These are phyloP conservation scores for Microctenopoma lineatum DNA, from an alignment of 2,797 vertebrate genomes.

Conservation along the genomic window DNA sequence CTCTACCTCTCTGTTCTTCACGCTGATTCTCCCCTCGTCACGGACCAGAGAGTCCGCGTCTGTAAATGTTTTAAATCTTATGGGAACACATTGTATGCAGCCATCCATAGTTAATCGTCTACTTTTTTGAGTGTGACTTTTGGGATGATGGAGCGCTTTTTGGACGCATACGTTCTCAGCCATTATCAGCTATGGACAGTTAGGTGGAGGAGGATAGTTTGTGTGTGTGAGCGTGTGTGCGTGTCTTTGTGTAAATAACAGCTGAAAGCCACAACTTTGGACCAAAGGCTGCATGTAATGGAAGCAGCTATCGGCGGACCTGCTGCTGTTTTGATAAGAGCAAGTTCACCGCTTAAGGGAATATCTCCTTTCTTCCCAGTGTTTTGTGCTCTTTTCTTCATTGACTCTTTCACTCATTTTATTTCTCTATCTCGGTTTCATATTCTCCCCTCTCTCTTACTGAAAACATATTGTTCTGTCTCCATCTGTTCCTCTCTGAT, in stretches of 20 bases:
- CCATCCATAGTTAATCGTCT: conserved; percentile 36
- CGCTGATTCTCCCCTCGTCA: conserved; percentile 13
- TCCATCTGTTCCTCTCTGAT: conserved; percentile 54
- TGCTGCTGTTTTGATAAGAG: conserved; percentile 50
- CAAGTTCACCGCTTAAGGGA: conserved; percentile 40
- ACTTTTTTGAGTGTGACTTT: conserved; percentile 46
- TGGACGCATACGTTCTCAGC: conserved; percentile 1
- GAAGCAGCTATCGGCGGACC: conserved; percentile 50
- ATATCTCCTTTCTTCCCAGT: conserved; percentile 29
- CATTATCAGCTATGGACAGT: conserved; percentile 47
- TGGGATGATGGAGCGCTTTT: conserved; percentile 33
- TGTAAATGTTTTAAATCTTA: conserved; percentile 54
- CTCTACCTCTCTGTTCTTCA: conserved; percentile 11
- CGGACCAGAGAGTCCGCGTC: conserved; percentile 9
- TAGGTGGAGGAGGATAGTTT: conserved; percentile 19
- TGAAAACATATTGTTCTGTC: conserved; percentile 26
- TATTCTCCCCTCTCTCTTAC: not conserved
- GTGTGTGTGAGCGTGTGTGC: not conserved
- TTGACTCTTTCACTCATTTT: not conserved
- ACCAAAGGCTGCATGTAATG: conserved; percentile 65
- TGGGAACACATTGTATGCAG: conserved; percentile 32
- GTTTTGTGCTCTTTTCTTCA: conserved; percentile 16
- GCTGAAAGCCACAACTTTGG: conserved; percentile 51
- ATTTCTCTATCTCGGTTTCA: conserved; percentile 24
- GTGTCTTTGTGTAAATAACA: conserved; percentile 54